These are phyloP conservation scores for Apamea monoglypha DNA, from an alignment of 2,888 invertebrate genomes.

Conservation along the genomic window DNA sequence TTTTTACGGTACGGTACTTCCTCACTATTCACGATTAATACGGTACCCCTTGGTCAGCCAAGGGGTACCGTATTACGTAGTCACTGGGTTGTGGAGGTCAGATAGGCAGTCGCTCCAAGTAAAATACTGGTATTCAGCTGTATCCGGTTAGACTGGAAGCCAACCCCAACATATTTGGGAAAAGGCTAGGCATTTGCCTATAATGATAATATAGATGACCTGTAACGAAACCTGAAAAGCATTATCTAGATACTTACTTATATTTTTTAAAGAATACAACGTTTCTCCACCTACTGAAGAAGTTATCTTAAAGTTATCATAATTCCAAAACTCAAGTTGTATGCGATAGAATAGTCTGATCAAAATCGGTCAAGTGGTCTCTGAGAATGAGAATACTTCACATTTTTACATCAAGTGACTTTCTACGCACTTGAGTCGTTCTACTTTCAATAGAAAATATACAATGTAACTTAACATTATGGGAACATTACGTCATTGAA, in stretches of 20 bases:
- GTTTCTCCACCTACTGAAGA: too few species aligned
- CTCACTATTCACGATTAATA: too few species aligned
- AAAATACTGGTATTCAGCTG: too few species aligned
- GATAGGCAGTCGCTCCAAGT: too few species aligned
- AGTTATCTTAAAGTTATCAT: background rate
- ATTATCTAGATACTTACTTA: background rate
- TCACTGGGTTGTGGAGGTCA: too few species aligned
- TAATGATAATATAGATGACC: too few species aligned
- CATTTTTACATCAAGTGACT: constrained; percentile 11
- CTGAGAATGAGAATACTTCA: background rate
- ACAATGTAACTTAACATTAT: background rate
- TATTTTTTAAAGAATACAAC: background rate
- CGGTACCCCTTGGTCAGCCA: too few species aligned
- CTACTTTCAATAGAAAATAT: background rate
- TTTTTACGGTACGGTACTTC: too few species aligned
- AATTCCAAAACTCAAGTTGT: background rate
- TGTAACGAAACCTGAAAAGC: background rate
- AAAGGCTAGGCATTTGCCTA: too few species aligned
- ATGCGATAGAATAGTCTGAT: background rate
- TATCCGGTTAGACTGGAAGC: too few species aligned
- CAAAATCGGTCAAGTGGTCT: constrained; percentile 11
- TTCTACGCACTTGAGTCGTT: constrained; percentile 2
- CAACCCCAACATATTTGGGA: too few species aligned
- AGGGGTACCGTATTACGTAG: too few species aligned
- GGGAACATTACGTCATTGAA: background rate